phyloP scores from a whole-genome alignment of 2,888 invertebrate species.

The Labia minor region DNA sequence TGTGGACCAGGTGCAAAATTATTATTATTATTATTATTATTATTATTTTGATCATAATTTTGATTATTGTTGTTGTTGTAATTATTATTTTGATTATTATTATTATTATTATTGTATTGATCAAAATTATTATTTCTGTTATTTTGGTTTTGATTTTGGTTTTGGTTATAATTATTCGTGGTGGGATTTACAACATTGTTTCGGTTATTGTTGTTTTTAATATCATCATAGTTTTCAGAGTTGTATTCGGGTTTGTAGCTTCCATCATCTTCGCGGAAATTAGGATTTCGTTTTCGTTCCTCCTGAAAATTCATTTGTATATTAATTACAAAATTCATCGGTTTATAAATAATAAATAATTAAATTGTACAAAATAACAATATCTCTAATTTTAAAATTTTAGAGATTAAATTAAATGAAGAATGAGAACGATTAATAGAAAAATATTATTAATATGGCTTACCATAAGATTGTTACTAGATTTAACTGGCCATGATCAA shows the following conservation, averaged over 20 bases:
- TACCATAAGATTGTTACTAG: too few relatives aligned
- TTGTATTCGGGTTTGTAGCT: not conserved
- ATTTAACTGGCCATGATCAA: too few relatives aligned
- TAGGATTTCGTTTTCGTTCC: too few relatives aligned
- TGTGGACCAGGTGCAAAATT: not conserved
- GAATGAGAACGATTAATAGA: too few relatives aligned
- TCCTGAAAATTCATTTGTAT: too few relatives aligned
- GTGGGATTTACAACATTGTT: not conserved
- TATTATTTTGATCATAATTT: constrained; percentile 17
- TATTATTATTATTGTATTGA: constrained; percentile 14
- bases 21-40: constrained; percentile 17
- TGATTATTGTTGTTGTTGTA: constrained; percentile 19
- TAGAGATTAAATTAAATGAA: too few relatives aligned
- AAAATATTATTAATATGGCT: too few relatives aligned
- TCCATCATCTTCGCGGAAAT: too few relatives aligned
- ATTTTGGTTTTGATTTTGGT: not conserved
- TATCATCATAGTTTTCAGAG: not conserved
- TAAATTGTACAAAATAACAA: too few relatives aligned
- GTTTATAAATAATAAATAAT: too few relatives aligned
- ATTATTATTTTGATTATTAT: constrained; percentile 18
- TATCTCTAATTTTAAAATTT: too few relatives aligned
- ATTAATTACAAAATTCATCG: too few relatives aligned
- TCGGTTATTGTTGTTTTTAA: not conserved
- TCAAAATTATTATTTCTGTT: not conserved
- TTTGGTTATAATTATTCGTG: not conserved